Base-by-base conservation (phyloP, 2,113 vertebrate species). In the Brachypodius melanocephalos region DNA sequence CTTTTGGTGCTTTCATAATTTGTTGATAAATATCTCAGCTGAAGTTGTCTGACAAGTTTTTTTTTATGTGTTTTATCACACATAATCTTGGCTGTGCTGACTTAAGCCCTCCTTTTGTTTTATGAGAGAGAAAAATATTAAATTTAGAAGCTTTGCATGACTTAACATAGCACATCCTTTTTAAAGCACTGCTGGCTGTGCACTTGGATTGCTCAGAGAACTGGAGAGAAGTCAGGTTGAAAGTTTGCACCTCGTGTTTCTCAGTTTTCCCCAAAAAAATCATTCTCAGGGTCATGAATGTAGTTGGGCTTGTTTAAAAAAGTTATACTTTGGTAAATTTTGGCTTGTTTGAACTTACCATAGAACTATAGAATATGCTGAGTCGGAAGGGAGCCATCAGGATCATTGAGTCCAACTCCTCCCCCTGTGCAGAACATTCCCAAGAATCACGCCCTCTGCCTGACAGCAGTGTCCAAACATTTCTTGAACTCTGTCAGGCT, bases 381-480 rank as follows among this genome's bases (percentile, higher is more conserved):
- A 25, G 6, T 46, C 10, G 3, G 45, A 67, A 40, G 24, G 24
- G 36, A 34, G 6, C 24, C 11, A 29, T 40, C 17, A 31, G 9
- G 17, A 52, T 40, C 38, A 17, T 12, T 5, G 26, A 46, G 20
- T 82, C 24, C 29, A 46, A 3, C 19, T 52, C 38, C 5, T 65
- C 0, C 0, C 13, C 16, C 19, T 82, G 38, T 2, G 1, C 8
- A 20, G 38, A 10, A 34, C 11, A 25, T 25, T 19, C 32, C n/a
- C n/a, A 29, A 10, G 16, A 22, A 1, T 61, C 54, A 34, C 46
- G 26, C 19, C 29, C 2, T 15, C 6, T 54, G n/a, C 40, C 52
- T 34, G n/a, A 59, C 7, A 59, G 10, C 17, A 8, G 0, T 40
- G 17, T 14, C 7, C n/a, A 52, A 67, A 40, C 7, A 2, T 45